Conservation (phyloP, 1,140 invertebrate genomes). For the Gryon sp. region DNA sequence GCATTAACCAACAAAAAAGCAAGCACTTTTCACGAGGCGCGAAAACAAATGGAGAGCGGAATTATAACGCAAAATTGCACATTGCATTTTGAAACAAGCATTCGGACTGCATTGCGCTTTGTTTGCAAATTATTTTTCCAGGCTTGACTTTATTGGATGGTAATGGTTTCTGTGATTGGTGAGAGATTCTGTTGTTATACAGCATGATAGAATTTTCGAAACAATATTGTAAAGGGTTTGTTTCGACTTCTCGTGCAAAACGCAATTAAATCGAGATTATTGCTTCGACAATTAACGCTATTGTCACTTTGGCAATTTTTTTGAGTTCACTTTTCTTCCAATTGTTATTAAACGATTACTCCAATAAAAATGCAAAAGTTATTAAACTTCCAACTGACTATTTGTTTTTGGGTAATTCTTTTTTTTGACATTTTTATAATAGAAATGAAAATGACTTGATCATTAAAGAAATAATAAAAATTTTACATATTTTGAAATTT, state of each 20-base stretch:
- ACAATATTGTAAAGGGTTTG: conserved; percentile 10
- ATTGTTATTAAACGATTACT: too few species aligned
- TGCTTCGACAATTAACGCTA: conserved; percentile 21
- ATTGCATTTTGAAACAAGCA: conserved; percentile 31
- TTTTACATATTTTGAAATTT: too few species aligned
- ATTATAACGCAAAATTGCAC: conserved; percentile 7
- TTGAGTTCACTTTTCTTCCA: too few species aligned
- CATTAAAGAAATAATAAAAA: too few species aligned
- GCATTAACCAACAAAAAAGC: neutral
- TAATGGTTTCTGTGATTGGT: conserved; percentile 36
- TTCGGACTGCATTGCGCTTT: conserved; percentile 18
- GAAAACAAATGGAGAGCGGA: conserved; percentile 18
- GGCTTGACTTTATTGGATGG: conserved; percentile 24
- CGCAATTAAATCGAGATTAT: conserved; percentile 27
- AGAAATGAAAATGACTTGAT: too few species aligned
- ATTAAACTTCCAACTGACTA: too few species aligned
- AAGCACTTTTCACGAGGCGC: neutral
- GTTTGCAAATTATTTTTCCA: conserved; percentile 44
- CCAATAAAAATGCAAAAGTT: too few species aligned
- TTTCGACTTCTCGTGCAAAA: conserved; percentile 10
- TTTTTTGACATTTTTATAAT: too few species aligned
- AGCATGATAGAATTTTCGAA: conserved; percentile 9
- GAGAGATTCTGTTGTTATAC: conserved; percentile 1
- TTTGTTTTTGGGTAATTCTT: too few species aligned
- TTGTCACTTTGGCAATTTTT: neutral